Conservation (phyloP, 2,113 vertebrate genomes). For the Mola mola region DNA sequence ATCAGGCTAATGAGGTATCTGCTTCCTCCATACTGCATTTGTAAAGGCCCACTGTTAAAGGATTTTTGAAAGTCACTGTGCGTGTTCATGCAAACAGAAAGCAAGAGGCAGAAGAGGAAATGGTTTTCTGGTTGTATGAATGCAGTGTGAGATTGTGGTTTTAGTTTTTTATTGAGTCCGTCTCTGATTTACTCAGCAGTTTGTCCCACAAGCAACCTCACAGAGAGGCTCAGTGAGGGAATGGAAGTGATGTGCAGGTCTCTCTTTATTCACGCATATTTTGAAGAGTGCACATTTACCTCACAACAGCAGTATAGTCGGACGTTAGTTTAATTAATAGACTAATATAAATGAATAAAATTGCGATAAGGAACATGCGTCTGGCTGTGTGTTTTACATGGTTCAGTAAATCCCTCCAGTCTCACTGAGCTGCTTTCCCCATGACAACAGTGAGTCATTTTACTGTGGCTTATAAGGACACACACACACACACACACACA, state of each 20-base stretch:
- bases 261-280: no score
- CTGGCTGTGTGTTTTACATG: slow-evolving; percentile 48
- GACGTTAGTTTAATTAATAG: no score
- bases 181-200: slow-evolving; percentile 30
- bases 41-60: slow-evolving; percentile 4
- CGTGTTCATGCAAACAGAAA: slow-evolving; percentile 4
- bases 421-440: slow-evolving; percentile 43
- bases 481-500: slow-evolving; percentile 12
- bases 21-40: slow-evolving; percentile 8
- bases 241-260: slow-evolving; percentile 19
- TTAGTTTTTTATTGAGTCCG: slow-evolving; percentile 20
- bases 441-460: slow-evolving; percentile 63
- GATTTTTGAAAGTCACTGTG: slow-evolving; percentile 5
- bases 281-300: no score
- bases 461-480: slow-evolving; percentile 28
- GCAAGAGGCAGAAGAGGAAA: not conserved
- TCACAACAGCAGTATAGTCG: no score
- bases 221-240: slow-evolving; percentile 15
- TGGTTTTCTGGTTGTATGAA: not conserved
- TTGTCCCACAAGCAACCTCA: slow-evolving; percentile 22
- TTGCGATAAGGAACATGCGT: not conserved
- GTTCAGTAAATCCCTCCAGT: slow-evolving; percentile 54
- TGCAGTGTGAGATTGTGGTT: not conserved
- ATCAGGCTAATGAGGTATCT: slow-evolving; percentile 35
- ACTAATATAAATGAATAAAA: no score